Evolutionary conservation across 2,113 vertebrate species (phyloP).

Genomic region (Xiphophorus maculatus): DNA sequence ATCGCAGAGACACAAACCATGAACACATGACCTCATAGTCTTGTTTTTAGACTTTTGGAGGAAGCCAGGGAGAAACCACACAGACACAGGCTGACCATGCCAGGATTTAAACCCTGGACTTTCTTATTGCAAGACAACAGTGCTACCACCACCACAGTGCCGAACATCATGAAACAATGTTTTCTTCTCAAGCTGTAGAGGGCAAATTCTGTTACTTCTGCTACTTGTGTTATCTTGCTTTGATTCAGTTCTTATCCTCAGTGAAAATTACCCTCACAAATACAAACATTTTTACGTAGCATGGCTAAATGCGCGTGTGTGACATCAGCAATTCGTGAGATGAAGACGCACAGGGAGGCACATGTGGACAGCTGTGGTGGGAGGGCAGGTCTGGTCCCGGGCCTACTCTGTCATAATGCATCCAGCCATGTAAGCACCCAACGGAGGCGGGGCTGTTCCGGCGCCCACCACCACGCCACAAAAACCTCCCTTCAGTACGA

Average conservation of each 20-base stretch:
- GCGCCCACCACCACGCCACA: slow-evolving; percentile 28
- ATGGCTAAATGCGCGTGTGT: not conserved
- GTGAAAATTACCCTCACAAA: not conserved
- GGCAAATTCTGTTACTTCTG: too few relatives aligned
- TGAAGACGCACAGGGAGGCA: slow-evolving; percentile 29
- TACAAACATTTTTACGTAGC: not conserved
- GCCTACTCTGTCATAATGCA: slow-evolving; percentile 36
- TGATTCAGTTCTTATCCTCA: not conserved
- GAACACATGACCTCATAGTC: too few relatives aligned
- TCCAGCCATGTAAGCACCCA: slow-evolving; percentile 30
- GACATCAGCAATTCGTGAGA: not conserved
- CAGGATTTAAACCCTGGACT: too few relatives aligned
- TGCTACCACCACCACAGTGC: too few relatives aligned
- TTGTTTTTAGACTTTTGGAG: too few relatives aligned
- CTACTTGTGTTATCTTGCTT: not conserved
- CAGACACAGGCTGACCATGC: too few relatives aligned
- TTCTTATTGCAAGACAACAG: too few relatives aligned
- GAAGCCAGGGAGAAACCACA: too few relatives aligned
- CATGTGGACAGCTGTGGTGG: slow-evolving; percentile 57
- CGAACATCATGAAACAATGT: not conserved
- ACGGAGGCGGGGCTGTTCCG: slow-evolving; percentile 25
- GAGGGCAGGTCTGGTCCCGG: slow-evolving; percentile 21
- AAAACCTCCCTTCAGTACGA: slow-evolving; percentile 28
- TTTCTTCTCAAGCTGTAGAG: not conserved
- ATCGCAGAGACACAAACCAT: too few relatives aligned